These are phyloP conservation scores for Palaemon carinicauda DNA, from an alignment of 1,140 invertebrate species.

Conservation along the genomic window DNA sequence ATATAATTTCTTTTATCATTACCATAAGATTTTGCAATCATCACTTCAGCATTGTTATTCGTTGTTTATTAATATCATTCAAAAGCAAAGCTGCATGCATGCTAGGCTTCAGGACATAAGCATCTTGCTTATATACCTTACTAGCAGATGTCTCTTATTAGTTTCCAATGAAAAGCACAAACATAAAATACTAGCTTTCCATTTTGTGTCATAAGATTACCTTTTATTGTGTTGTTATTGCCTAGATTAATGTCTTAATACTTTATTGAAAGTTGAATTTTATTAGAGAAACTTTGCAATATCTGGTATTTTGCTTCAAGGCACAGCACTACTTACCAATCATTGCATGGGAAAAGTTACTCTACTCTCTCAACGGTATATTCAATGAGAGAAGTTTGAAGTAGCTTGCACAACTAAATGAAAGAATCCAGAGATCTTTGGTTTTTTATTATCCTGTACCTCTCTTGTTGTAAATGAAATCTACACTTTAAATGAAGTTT, in stretches of 20 bases:
- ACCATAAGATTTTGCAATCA: too few species aligned
- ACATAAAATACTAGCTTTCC: too few species aligned
- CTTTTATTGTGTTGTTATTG: background rate
- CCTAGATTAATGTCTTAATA: background rate
- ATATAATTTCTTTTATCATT: too few species aligned
- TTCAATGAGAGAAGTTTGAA: conserved; percentile 23
- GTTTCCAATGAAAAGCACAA: too few species aligned
- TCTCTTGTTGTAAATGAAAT: background rate
- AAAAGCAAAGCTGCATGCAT: too few species aligned
- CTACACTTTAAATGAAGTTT: background rate
- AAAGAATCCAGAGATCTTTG: background rate
- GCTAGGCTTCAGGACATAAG: too few species aligned
- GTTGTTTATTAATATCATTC: too few species aligned
- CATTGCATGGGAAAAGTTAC: background rate
- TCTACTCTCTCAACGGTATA: conserved; percentile 13
- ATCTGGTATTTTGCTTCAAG: background rate
- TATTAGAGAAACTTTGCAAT: background rate
- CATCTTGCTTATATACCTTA: too few species aligned
- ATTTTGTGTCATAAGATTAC: background rate
- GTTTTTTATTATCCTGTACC: background rate
- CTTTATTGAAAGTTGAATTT: background rate
- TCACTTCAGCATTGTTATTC: too few species aligned
- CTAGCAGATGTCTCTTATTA: too few species aligned
- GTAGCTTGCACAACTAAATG: conserved; percentile 30
- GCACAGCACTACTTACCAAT: background rate